Conservation (phyloP, 2,797 vertebrate genomes). For the Halcyon chelicuti region DNA sequence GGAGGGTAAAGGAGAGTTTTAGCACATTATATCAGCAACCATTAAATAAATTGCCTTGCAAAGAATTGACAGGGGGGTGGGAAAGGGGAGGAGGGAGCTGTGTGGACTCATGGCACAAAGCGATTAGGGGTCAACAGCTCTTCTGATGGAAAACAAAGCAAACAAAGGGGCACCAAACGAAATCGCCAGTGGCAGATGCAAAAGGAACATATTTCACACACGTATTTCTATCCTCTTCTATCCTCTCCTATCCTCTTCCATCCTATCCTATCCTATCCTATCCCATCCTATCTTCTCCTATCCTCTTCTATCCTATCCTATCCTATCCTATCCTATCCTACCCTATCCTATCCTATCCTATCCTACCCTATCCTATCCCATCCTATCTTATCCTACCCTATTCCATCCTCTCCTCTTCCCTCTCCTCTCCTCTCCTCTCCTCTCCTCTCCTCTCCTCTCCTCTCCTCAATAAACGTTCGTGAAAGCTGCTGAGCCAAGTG, state of each 20-base stretch:
- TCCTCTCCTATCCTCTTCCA: not conserved
- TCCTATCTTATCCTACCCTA: too few relatives aligned
- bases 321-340: too few relatives aligned
- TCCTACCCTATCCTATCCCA: too few relatives aligned
- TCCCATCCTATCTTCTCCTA: too few relatives aligned
- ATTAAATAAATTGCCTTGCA: conserved; percentile 45
- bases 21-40: not conserved
- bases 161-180: conserved; percentile 38
- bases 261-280: too few relatives aligned
- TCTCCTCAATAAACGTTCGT: too few relatives aligned
- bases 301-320: too few relatives aligned
- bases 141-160: conserved; percentile 47
- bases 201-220: not conserved
- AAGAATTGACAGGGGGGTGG: not conserved
- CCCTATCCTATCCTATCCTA: too few relatives aligned
- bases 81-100: not conserved
- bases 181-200: conserved; percentile 25
- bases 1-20: conserved; percentile 26
- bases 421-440: too few relatives aligned
- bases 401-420: too few relatives aligned
- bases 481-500: not conserved
- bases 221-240: not conserved
- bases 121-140: not conserved
- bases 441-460: too few relatives aligned
- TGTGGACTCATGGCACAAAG: not conserved